These are phyloP conservation scores for Cenopis cana DNA, from an alignment of 2,888 invertebrate species.

Conservation along the genomic window DNA sequence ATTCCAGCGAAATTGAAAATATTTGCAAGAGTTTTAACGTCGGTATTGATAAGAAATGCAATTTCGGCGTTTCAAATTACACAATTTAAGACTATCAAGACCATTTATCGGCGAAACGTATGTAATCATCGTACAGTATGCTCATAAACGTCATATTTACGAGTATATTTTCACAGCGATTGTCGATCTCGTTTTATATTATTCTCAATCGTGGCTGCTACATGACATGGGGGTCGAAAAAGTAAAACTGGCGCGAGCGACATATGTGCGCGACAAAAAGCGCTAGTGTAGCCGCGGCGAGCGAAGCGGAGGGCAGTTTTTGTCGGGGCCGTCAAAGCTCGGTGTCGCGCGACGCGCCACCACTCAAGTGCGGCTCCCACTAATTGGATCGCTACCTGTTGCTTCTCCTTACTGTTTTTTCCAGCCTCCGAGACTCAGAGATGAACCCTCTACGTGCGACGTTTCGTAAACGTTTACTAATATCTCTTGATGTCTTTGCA, in stretches of 20 bases:
- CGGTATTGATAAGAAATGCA: constrained; percentile 63
- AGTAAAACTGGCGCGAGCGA: constrained; percentile 73
- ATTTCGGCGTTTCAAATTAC: constrained; percentile 55
- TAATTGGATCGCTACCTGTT: constrained; percentile 85
- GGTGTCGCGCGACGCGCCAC: constrained; percentile 76
- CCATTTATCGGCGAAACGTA: constrained; percentile 27
- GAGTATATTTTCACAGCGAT: constrained; percentile 16
- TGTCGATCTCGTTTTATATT: constrained; percentile 30
- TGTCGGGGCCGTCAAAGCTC: constrained; percentile 75
- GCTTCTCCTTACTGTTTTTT: constrained; percentile 75
- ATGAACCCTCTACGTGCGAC: constrained; percentile 72
- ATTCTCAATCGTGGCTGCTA: constrained; percentile 51
- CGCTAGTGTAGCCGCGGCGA: constrained; percentile 69
- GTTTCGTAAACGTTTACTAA: constrained; percentile 66
- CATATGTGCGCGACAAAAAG: constrained; percentile 74
- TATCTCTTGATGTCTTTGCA: constrained; percentile 50
- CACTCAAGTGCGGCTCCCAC: constrained; percentile 75
- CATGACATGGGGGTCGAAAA: constrained; percentile 66
- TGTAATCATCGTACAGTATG: constrained; percentile 32
- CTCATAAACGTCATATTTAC: constrained; percentile 33
- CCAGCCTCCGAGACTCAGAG: constrained; percentile 62
- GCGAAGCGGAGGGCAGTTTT: constrained; percentile 78
- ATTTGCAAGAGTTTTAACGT: constrained; percentile 62
- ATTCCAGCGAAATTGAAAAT: constrained; percentile 72
- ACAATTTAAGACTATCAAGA: constrained; percentile 43